These are phyloP conservation scores for Polypedilum vanderplanki DNA, from an alignment of 1,140 invertebrate genomes.

Conservation along the genomic window DNA sequence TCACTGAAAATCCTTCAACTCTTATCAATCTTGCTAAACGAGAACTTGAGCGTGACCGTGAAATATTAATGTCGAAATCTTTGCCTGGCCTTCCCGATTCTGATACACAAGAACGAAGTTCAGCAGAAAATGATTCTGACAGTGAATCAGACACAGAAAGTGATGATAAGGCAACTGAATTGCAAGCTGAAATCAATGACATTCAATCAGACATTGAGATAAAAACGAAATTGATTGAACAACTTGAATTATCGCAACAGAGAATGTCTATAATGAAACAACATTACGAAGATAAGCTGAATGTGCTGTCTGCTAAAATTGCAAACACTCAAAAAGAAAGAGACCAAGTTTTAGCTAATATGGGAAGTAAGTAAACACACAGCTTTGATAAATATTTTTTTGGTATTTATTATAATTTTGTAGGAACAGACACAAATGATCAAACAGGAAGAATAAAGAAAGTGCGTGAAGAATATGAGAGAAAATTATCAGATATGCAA, in stretches of 20 bases:
- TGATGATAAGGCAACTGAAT: slow-evolving; percentile 45
- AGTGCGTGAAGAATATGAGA: slow-evolving; percentile 85
- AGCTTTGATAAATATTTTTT: background rate
- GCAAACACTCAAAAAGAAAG: slow-evolving; percentile 84
- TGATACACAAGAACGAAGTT: slow-evolving; percentile 49
- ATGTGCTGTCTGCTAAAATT: slow-evolving; percentile 79
- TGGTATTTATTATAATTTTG: slow-evolving; percentile 19
- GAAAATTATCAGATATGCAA: slow-evolving; percentile 74
- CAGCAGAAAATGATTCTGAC: slow-evolving; percentile 56
- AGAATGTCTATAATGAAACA: slow-evolving; percentile 73
- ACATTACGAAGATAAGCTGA: slow-evolving; percentile 93
- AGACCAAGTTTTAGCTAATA: slow-evolving; percentile 75
- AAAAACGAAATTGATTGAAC: slow-evolving; percentile 88
- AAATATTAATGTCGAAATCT: slow-evolving; percentile 38
- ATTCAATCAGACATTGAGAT: slow-evolving; percentile 86
- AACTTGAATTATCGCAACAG: slow-evolving; percentile 81
- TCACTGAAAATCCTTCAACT: slow-evolving; percentile 33
- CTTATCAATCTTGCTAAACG: slow-evolving; percentile 51
- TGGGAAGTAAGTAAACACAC: slow-evolving; percentile 33
- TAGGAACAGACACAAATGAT: slow-evolving; percentile 33
- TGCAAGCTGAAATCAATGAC: slow-evolving; percentile 66
- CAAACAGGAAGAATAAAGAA: slow-evolving; percentile 73
- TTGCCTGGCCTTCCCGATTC: slow-evolving; percentile 38
- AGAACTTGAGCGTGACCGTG: slow-evolving; percentile 47
- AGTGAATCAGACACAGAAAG: slow-evolving; percentile 49